These are phyloP conservation scores for Acromyrmex heyeri DNA, from an alignment of 1,140 invertebrate genomes.

Conservation along the genomic window DNA sequence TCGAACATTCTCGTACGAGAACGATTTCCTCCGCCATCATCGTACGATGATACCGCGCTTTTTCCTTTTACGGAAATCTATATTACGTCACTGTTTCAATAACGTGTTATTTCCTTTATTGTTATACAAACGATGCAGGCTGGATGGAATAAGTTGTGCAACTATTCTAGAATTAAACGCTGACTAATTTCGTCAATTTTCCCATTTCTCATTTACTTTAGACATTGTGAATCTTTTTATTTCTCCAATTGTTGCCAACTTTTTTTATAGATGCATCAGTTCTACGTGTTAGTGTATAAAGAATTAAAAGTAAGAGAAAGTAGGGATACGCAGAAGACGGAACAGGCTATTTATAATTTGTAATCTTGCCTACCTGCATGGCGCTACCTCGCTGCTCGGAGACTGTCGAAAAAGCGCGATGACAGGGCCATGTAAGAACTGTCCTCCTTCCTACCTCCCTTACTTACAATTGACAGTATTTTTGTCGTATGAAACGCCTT, in stretches of 20 bases:
- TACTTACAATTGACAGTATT: conserved; percentile 82
- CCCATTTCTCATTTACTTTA: neutral
- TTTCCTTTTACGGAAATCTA: neutral
- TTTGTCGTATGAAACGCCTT: conserved; percentile 84
- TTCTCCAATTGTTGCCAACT: neutral
- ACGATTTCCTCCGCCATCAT: conserved; percentile 25
- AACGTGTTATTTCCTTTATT: neutral
- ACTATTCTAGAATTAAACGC: neutral
- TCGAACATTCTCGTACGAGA: neutral
- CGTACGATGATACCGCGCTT: neutral
- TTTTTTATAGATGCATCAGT: neutral
- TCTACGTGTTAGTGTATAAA: neutral
- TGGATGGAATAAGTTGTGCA: neutral
- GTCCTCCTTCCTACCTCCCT: conserved; percentile 56
- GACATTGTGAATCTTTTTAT: neutral
- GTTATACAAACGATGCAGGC: neutral
- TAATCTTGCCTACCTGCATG: conserved; percentile 80
- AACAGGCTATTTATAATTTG: conserved; percentile 82
- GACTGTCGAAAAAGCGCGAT: conserved; percentile 73
- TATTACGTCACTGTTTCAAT: conserved; percentile 20
- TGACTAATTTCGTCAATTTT: neutral
- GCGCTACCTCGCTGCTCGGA: conserved; percentile 75
- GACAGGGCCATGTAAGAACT: conserved; percentile 77
- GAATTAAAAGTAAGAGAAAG: neutral
- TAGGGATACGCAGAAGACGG: neutral